A percentile compares a stretch with the other conserved stretches of the same genome.
These are phyloP conservation scores for Megaleporinus macrocephalus DNA, from an alignment of 2,113 vertebrate genomes.

Conservation along the genomic window DNA sequence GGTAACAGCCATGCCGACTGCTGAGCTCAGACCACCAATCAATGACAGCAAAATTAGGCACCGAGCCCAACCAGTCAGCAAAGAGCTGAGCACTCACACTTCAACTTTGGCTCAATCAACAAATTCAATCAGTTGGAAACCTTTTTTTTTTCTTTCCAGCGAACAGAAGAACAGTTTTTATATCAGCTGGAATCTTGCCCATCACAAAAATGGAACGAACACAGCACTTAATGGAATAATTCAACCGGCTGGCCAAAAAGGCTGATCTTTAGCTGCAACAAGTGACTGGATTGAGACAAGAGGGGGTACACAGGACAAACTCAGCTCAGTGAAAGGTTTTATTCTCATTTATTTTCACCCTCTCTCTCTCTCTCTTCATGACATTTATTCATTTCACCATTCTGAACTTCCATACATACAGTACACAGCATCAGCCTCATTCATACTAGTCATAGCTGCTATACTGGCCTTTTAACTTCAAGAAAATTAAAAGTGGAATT, in stretches of 20 bases:
- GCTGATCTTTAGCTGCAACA: neutral
- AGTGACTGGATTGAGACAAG: neutral
- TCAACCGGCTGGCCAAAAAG: neutral
- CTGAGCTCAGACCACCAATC: slow-evolving; percentile 39
- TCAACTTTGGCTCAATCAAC: slow-evolving; percentile 16
- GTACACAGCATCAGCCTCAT: neutral
- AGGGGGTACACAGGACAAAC: neutral
- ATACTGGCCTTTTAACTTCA: neutral
- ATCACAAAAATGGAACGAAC: slow-evolving; percentile 1
- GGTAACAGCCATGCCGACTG: slow-evolving; percentile 32
- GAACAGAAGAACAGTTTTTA: neutral
- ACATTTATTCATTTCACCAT: neutral
- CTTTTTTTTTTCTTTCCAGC: neutral
- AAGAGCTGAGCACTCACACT: slow-evolving; percentile 17
- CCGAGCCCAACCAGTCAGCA: neutral
- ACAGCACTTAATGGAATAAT: neutral
- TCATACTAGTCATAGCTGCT: neutral
- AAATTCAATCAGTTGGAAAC: slow-evolving; percentile 21
- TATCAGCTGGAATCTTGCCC: neutral
- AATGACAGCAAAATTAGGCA: slow-evolving; percentile 12
- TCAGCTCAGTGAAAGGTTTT: neutral
- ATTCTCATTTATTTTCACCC: neutral
- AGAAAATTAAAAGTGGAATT: neutral
- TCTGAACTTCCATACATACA: neutral
- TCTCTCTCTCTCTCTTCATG: neutral